Evolutionary conservation across 2,797 vertebrate species (phyloP).

Genomic region (Pipistrellus kuhlii): DNA sequence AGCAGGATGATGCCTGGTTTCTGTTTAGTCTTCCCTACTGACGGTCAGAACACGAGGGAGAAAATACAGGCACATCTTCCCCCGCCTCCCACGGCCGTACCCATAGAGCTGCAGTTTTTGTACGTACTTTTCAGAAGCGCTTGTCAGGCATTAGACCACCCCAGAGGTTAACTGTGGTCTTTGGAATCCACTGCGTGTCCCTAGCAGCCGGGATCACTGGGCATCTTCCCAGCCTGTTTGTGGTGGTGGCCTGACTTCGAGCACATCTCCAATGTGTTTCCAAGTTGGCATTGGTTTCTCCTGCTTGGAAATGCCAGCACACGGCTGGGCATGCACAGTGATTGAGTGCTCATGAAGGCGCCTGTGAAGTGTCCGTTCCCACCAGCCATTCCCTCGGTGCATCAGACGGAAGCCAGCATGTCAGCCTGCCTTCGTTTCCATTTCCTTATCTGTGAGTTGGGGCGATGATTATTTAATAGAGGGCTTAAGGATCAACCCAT

Average conservation of each 20-base stretch:
- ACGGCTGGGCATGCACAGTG: background rate
- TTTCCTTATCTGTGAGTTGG: background rate
- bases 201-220: background rate
- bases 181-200: background rate
- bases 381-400: background rate
- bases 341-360: background rate
- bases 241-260: background rate
- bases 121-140: background rate
- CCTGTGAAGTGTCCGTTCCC: background rate
- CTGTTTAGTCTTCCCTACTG: slow-evolving; percentile 30
- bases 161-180: background rate
- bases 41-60: background rate
- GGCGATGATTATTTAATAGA: background rate
- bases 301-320: background rate
- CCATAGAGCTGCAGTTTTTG: background rate
- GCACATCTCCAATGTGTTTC: background rate
- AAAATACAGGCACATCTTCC: fast-evolving
- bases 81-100: background rate
- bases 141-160: background rate
- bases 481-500: background rate
- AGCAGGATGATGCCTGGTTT: slow-evolving; percentile 52
- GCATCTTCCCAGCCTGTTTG: background rate
- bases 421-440: background rate
- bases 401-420: background rate
- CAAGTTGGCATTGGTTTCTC: background rate